phyloP scores from a whole-genome alignment of 2,113 vertebrate genomes.

The Ammodytes marinus region DNA sequence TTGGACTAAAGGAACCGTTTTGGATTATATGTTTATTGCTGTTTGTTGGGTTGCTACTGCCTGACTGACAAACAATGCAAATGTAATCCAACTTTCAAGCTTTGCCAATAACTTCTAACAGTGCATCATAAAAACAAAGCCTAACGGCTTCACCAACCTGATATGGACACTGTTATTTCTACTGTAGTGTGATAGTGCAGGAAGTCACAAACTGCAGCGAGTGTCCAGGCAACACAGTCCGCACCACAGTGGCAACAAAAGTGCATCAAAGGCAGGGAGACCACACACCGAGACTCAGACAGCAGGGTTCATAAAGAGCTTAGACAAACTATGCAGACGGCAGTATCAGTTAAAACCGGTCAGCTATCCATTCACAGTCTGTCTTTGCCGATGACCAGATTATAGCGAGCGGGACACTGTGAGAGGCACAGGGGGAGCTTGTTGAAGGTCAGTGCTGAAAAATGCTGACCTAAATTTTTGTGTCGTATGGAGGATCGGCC shows the following conservation, averaged over 20 bases:
- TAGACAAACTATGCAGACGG: conserved; percentile 76
- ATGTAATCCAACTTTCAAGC: neutral
- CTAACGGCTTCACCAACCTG: neutral
- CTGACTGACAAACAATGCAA: conserved; percentile 5
- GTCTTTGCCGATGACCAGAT: conserved; percentile 59
- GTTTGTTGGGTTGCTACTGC: neutral
- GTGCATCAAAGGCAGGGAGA: conserved; percentile 64
- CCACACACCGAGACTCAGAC: conserved; percentile 66
- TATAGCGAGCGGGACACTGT: conserved; percentile 29
- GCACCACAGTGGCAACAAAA: conserved; percentile 39
- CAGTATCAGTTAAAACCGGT: conserved; percentile 60
- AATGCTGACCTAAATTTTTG: conserved; percentile 5
- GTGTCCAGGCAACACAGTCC: conserved; percentile 39
- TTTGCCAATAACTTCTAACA: neutral
- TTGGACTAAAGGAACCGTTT: too few relatives aligned
- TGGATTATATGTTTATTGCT: too few relatives aligned
- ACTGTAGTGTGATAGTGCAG: neutral
- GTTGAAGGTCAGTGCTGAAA: conserved; percentile 42
- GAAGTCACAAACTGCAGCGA: conserved; percentile 18
- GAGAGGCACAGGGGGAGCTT: conserved; percentile 33
- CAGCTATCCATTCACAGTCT: conserved; percentile 50
- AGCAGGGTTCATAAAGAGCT: conserved; percentile 66
- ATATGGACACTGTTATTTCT: conserved; percentile 16
- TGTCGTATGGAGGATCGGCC: neutral
- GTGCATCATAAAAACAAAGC: neutral